Evolutionary conservation across 2,797 vertebrate species (phyloP).

Genomic region (Podargus strigoides): DNA sequence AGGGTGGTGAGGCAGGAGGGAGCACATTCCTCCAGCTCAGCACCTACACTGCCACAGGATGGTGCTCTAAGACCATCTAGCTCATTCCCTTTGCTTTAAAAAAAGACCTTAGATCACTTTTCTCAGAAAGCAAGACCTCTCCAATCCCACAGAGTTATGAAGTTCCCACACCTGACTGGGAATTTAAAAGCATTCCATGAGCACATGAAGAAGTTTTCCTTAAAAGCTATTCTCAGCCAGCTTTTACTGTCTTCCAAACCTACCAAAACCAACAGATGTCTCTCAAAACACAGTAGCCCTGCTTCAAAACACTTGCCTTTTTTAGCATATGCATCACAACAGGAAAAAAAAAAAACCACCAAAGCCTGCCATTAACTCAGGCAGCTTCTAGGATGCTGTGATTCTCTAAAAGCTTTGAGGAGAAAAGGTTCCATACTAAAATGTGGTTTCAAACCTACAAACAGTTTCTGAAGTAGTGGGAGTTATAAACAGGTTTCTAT

Average conservation of each 20-base stretch:
- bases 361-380: neutral
- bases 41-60: neutral
- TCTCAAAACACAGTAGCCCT: neutral
- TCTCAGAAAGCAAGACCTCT: neutral
- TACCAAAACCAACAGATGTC: neutral
- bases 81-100: neutral
- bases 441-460: too few species aligned
- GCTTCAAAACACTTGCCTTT: neutral
- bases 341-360: neutral
- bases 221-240: neutral
- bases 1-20: neutral
- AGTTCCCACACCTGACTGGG: neutral
- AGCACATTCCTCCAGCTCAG: neutral
- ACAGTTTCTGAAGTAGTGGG: neutral
- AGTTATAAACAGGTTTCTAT: neutral
- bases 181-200: neutral
- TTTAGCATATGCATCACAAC: neutral
- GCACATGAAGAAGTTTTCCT: neutral
- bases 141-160: neutral
- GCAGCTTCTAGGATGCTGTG: neutral
- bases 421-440: too few species aligned
- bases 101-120: neutral
- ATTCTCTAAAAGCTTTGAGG: neutral
- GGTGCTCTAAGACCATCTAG: neutral
- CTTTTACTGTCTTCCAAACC: neutral